Evolutionary conservation across 2,888 invertebrate species (phyloP), one percentile per base, ranked within the genome.

Genomic region (Erebia epiphron): DNA sequence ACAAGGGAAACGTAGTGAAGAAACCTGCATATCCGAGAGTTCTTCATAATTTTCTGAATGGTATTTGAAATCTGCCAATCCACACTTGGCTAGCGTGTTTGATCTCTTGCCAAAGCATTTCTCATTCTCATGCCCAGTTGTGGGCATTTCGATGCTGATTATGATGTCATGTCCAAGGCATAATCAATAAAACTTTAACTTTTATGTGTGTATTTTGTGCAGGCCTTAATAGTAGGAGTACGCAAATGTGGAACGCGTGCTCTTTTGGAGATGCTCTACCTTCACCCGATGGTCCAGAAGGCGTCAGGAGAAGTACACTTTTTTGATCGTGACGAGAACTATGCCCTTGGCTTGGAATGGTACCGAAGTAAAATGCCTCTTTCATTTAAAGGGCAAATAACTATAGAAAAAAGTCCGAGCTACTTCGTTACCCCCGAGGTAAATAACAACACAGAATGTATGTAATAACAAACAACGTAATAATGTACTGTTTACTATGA

Each of bases 201-300:
- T 35, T 21, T 26, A 26, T 11, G 11, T 46, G 13, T 46, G 4
- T 64, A 65, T 69, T 73, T 67, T 75, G 71, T 71, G 46, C 93
- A 96, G 94, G 97, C 97, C 54, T 95, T 99, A 78, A 98, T 99
- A 83, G 97, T 99, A 78, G 99, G 99, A 65, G 99, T 98, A 43
- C 95, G 99, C 79, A 99, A 99, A 93, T 98, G 98, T 83, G 99
- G 99, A 21, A 99, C 99, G 0, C 94, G 99, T 69, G 99, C 99
- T 0, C 95, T 99, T 8, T 95, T 99, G 68, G 99, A 99, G 92
- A 99, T 99, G 97, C 94, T 99, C 67, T 98, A 98, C 86, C 95
- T 99, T 65, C 99, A 99, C 92, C 97, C 97, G 14, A 96, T 96
- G 93, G 97, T 98, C 70, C 98, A 98, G 86, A 98, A 98, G 83